These are phyloP conservation scores for Botia almorhae DNA, from an alignment of 2,797 vertebrate species.

Conservation along the genomic window DNA sequence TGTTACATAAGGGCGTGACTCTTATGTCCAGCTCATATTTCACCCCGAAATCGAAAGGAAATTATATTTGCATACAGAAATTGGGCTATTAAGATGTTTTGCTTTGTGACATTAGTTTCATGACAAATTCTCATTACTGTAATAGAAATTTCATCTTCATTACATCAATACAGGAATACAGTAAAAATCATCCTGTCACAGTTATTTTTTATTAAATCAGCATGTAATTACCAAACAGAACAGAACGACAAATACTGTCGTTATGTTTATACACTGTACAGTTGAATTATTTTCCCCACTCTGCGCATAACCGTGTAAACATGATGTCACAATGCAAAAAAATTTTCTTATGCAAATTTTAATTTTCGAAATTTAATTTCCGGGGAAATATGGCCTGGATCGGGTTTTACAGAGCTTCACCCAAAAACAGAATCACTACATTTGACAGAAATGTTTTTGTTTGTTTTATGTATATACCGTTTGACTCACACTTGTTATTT, in stretches of 20 bases:
- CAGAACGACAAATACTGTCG: background rate
- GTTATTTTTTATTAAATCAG: background rate
- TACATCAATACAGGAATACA: too few species aligned
- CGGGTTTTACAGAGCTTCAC: background rate
- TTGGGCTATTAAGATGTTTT: background rate
- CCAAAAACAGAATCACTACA: constrained; percentile 16
- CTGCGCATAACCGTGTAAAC: background rate
- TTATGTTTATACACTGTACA: background rate
- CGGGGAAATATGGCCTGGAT: background rate
- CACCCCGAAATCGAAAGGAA: background rate
- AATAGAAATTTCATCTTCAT: too few species aligned
- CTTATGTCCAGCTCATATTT: background rate
- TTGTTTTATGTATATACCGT: background rate
- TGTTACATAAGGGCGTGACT: background rate
- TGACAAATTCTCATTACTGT: too few species aligned
- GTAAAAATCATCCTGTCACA: too few species aligned
- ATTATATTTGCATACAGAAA: background rate
- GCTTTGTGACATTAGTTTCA: background rate
- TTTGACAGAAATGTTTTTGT: background rate
- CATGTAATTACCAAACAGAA: background rate
- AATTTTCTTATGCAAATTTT: too few species aligned
- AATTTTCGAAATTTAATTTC: too few species aligned
- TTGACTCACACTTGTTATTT: constrained; percentile 16
- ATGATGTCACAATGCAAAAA: constrained; percentile 12
- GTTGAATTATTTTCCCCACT: background rate